These are phyloP conservation scores for Corbicula japonica DNA, from an alignment of 2,888 invertebrate species.

Conservation along the genomic window DNA sequence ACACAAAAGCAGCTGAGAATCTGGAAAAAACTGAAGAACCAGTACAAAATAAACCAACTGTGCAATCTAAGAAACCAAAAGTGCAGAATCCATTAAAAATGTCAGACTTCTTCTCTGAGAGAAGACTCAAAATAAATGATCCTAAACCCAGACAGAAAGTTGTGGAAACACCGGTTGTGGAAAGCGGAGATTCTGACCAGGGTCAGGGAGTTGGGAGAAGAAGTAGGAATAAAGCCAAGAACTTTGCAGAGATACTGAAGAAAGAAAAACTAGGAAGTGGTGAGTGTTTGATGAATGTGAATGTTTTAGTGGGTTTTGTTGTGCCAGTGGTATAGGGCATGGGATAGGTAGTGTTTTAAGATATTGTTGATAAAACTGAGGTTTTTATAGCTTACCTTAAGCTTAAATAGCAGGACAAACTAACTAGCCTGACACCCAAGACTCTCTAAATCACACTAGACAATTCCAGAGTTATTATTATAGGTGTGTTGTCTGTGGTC, in stretches of 20 bases:
- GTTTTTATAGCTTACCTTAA: too few relatives aligned
- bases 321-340: background rate
- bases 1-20: slow-evolving; percentile 2
- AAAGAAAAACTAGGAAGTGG: slow-evolving; percentile 67
- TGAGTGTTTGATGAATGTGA: slow-evolving; percentile 28
- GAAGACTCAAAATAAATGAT: slow-evolving; percentile 59
- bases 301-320: background rate
- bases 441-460: too few relatives aligned
- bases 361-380: too few relatives aligned
- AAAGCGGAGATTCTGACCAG: slow-evolving; percentile 15
- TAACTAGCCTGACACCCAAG: too few relatives aligned
- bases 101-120: slow-evolving; percentile 55
- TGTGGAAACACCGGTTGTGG: slow-evolving; percentile 25
- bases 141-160: slow-evolving; percentile 45
- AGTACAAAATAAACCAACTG: background rate
- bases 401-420: too few relatives aligned
- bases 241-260: slow-evolving; percentile 62
- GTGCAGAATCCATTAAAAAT: slow-evolving; percentile 47
- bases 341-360: too few relatives aligned
- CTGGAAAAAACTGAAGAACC: slow-evolving; percentile 14
- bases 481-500: too few relatives aligned
- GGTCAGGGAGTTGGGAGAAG: slow-evolving; percentile 28
- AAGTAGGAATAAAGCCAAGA: slow-evolving; percentile 52
- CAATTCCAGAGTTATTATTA: too few relatives aligned
- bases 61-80: slow-evolving; percentile 10